Evolutionary conservation across 92 coral and sea anemone genomes (phyloP).

Genomic region (Metridium senile): DNA sequence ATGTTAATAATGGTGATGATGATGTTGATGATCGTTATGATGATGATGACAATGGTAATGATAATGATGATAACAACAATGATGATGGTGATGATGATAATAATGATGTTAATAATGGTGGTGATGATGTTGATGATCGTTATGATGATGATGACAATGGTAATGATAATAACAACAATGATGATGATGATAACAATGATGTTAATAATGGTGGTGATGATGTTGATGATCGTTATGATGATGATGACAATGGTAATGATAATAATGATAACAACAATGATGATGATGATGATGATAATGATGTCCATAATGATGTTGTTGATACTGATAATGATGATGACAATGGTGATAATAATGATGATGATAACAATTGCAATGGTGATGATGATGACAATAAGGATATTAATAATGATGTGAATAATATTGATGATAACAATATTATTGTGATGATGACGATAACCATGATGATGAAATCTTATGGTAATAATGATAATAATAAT

Average conservation of each 20-base stretch:
- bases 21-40: neutral
- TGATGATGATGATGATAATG: neutral
- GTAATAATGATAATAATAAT: neutral
- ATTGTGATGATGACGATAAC: neutral
- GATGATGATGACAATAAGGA: neutral
- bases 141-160: neutral
- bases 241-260: neutral
- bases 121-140: neutral
- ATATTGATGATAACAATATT: neutral
- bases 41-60: neutral
- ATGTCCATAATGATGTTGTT: neutral
- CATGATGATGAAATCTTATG: neutral
- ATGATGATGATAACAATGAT: neutral
- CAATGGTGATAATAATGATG: neutral
- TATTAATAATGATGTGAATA: neutral
- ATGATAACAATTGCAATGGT: neutral
- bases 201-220: neutral
- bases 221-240: no score
- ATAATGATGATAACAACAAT: no score
- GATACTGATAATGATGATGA: neutral
- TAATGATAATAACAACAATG: neutral
- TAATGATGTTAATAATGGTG: neutral
- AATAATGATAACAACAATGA: neutral
- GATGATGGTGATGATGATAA: neutral
- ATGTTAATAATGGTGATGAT: neutral